Base-by-base conservation (phyloP, 2,113 vertebrate species). In the Thalassarche chlororhynchos region DNA sequence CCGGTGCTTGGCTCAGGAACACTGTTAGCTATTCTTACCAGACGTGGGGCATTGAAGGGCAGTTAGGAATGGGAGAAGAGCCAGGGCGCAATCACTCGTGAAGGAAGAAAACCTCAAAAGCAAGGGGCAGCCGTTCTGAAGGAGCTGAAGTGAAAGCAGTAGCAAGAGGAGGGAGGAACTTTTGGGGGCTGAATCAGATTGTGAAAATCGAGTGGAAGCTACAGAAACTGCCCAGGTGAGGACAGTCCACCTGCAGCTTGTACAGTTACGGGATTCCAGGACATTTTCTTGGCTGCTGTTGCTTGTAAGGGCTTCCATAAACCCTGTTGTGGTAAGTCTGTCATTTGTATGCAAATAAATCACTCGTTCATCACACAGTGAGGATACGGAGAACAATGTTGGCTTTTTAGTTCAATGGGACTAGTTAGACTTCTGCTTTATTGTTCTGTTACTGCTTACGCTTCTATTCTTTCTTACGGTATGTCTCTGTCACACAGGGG, bases 401-500 rank as follows among this genome's bases (percentile, higher is more conserved):
- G 76, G 9, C 15, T 46, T 54, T 74, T 24, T 3, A 29, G 20
- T 26, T 62, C 16, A 2, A 5, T 7, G 17, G 10, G 64, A 31
- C 23, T n/a, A 3, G 32, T 29, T 10, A 34, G 23, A 6, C 6
- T 18, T 14, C 5, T 46, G 47, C 74, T 46, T 17, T 18, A 2
- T 10, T 12, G 40, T 4, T 20, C 12, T 71, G 46, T 0, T 11
- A 6, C 54, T 60, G 32, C 28, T 68, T 8, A 5, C 1, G 1
- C 24, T 60, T 54, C 76, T 17, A 1, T 4, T 49, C 78, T 17
- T 21, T 24, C 93, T 86, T 4, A 90, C 0, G 14, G 24, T 17
- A 1, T 81, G 20, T 94, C 77, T 76, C 89, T 84, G n/a, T 46
- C 5, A 10, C 12, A 15, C 93, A 99, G 99, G 99, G 36, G 92